These are phyloP conservation scores for Oscheius sp. DNA, from an alignment of 2,888 invertebrate genomes.

Conservation along the genomic window DNA sequence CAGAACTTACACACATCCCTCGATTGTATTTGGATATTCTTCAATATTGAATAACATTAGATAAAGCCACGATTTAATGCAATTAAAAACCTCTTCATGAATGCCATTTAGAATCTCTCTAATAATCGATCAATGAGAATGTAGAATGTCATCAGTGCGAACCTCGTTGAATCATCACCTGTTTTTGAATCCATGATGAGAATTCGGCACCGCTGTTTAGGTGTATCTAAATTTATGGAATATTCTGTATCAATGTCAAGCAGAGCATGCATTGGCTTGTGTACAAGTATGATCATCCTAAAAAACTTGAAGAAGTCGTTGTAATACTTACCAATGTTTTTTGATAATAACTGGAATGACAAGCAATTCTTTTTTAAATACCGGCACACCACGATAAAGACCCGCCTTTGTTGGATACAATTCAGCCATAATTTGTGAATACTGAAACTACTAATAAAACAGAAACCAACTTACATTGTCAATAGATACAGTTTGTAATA, in stretches of 20 bases:
- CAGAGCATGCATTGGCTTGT: slow-evolving; percentile 4
- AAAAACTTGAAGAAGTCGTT: neutral
- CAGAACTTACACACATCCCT: slow-evolving; percentile 12
- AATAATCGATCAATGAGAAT: neutral
- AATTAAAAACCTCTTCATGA: neutral
- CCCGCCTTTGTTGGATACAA: slow-evolving; percentile 2
- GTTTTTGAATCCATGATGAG: slow-evolving; percentile 12
- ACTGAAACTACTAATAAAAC: neutral
- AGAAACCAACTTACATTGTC: neutral
- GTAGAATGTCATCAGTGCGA: neutral
- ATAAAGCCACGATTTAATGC: slow-evolving; percentile 7
- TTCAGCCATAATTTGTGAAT: neutral
- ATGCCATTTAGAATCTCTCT: neutral
- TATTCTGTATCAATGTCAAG: neutral
- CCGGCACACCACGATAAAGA: neutral
- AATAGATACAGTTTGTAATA: neutral
- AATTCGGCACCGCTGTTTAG: slow-evolving; percentile 10
- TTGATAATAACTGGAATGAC: slow-evolving; percentile 4
- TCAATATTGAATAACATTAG: neutral
- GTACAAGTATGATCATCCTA: neutral
- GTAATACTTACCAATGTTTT: neutral
- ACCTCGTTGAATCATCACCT: slow-evolving; percentile 4
- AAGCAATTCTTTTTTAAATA: slow-evolving; percentile 14
- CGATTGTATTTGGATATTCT: neutral
- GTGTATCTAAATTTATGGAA: neutral